Evolutionary conservation across 2,888 invertebrate species (phyloP).

Genomic region (Callimorpha dominula): DNA sequence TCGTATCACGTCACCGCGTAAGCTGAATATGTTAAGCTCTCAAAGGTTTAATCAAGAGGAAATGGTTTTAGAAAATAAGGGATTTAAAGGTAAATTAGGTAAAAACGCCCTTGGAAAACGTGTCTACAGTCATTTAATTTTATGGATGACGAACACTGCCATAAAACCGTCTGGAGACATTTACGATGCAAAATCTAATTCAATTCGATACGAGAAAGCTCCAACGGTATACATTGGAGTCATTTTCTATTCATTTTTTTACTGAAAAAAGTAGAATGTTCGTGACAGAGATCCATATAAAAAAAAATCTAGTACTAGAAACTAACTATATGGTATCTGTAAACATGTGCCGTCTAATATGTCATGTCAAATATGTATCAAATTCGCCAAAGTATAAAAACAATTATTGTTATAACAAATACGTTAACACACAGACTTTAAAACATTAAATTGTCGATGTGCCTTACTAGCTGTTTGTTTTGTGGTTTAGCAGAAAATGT

Average conservation of each 20-base stretch:
- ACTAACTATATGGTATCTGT: too few relatives aligned
- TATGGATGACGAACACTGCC: conserved; percentile 25
- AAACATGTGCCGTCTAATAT: too few relatives aligned
- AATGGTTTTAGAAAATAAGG: conserved; percentile 7
- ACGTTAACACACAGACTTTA: too few relatives aligned
- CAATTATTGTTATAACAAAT: too few relatives aligned
- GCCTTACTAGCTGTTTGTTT: too few relatives aligned
- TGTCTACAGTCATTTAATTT: conserved; percentile 23
- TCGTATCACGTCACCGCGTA: not conserved
- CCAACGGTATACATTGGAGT: conserved; percentile 1
- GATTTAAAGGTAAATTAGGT: conserved; percentile 11
- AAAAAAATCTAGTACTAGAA: too few relatives aligned
- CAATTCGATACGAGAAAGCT: conserved; percentile 7
- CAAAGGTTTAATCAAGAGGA: conserved; percentile 15
- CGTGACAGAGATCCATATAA: too few relatives aligned
- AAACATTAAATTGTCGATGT: too few relatives aligned
- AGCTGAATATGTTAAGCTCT: conserved; percentile 11
- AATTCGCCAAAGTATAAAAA: too few relatives aligned
- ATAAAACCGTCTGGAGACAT: conserved; percentile 30
- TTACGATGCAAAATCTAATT: conserved; percentile 29
- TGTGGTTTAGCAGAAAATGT: too few relatives aligned
- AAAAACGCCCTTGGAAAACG: not conserved
- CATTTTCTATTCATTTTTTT: not conserved
- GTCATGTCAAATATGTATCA: too few relatives aligned
- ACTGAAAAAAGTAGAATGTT: too few relatives aligned